Conservation (phyloP, 2,113 vertebrate species). For the Bungarus multicinctus region DNA sequence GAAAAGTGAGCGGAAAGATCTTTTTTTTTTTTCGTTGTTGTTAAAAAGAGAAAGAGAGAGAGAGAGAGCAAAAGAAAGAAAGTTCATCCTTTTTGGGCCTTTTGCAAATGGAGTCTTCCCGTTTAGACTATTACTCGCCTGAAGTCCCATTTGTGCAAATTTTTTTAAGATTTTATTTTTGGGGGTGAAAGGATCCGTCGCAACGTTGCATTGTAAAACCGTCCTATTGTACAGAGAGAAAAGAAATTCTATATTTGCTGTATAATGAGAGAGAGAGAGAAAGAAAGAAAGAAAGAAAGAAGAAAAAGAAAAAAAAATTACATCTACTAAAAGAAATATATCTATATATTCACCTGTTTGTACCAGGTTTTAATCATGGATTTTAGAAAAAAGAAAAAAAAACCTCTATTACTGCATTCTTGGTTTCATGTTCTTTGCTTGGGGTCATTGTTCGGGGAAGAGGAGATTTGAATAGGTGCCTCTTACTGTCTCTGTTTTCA, state of each 20-base stretch:
- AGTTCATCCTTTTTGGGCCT: conserved; percentile 49
- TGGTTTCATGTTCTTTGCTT: conserved; percentile 42
- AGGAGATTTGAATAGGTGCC: conserved; percentile 24
- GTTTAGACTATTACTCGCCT: conserved; percentile 60
- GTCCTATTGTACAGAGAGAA: conserved; percentile 88
- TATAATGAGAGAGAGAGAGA: conserved; percentile 75
- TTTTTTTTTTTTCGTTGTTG: neutral
- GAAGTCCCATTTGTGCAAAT: conserved; percentile 64
- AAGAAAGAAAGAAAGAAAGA: conserved; percentile 47
- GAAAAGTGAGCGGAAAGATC: conserved; percentile 46
- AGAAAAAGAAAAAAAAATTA: conserved; percentile 61
- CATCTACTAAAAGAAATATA: conserved; percentile 74
- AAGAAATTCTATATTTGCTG: conserved; percentile 93
- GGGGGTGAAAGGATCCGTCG: conserved; percentile 57
- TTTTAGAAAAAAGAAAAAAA: conserved; percentile 64
- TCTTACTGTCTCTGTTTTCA: conserved; percentile 61
- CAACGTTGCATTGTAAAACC: conserved; percentile 60
- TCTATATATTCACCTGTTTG: conserved; percentile 71
- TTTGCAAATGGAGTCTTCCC: conserved; percentile 71
- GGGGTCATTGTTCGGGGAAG: neutral
- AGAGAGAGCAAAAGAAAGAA: neutral
- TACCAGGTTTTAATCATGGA: conserved; percentile 80
- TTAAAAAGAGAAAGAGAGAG: neutral
- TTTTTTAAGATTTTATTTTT: conserved; percentile 35
- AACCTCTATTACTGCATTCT: conserved; percentile 27